These are phyloP conservation scores for Peromyscus leucopus DNA, from an alignment of 2,113 vertebrate species.

Conservation along the genomic window DNA sequence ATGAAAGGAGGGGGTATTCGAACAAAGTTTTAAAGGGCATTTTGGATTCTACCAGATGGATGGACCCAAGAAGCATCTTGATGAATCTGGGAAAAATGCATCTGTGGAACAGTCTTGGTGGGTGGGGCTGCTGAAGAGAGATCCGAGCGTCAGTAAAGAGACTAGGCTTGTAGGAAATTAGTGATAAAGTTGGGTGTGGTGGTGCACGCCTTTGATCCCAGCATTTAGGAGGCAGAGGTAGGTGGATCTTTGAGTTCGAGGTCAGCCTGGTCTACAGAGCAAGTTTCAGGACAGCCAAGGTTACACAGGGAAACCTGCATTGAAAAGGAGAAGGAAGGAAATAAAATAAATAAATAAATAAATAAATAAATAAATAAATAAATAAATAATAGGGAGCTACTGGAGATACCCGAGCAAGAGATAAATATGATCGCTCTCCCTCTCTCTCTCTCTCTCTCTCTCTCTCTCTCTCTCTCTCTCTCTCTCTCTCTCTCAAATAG, in stretches of 20 bases:
- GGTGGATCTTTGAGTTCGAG: not conserved
- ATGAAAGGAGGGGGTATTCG: not conserved
- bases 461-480: not conserved
- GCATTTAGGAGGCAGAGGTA: not conserved
- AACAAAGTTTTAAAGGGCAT: not conserved
- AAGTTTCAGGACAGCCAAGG: not conserved
- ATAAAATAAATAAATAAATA: not conserved
- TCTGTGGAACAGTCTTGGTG: too few relatives aligned
- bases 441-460: too few relatives aligned
- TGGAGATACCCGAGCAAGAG: not conserved
- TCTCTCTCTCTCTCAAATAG: not conserved
- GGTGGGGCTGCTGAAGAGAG: not conserved
- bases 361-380: not conserved
- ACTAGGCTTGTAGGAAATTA: not conserved
- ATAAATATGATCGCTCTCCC: not conserved
- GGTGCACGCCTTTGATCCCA: not conserved
- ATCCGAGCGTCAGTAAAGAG: not conserved
- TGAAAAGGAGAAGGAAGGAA: not conserved
- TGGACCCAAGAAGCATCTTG: not conserved
- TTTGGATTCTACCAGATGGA: conserved; percentile 40
- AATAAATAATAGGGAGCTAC: not conserved
- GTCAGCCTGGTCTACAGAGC: not conserved
- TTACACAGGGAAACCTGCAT: not conserved
- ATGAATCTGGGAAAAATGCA: not conserved
- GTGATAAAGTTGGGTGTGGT: not conserved